Conservation (phyloP, 2,113 vertebrate species). For the Steatornis caripensis region DNA sequence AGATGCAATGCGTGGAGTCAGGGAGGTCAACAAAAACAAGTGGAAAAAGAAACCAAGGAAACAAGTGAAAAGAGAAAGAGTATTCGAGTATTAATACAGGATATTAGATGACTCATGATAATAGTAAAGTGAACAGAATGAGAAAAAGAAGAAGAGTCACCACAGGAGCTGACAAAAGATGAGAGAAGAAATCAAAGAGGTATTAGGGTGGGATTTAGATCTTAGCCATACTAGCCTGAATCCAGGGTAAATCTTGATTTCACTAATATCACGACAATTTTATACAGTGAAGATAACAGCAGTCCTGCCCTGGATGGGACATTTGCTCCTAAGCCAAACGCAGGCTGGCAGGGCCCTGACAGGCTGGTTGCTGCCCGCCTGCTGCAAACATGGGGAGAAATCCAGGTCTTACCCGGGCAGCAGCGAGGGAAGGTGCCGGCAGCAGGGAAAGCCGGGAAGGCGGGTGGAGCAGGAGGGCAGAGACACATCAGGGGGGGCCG, state of each 20-base stretch:
- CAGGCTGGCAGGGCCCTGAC: accelerated
- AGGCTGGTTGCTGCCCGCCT: accelerated
- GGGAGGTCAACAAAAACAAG: slow-evolving; percentile 32
- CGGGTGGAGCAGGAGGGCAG: background rate
- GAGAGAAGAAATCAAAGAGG: background rate
- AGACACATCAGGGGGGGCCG: background rate
- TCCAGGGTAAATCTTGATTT: background rate
- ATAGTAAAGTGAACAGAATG: background rate
- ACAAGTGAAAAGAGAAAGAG: slow-evolving; percentile 19
- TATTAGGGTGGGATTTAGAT: background rate
- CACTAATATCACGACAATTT: background rate
- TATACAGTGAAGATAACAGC: background rate
- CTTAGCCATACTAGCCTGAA: background rate
- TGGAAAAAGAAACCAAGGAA: background rate
- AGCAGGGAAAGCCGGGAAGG: background rate
- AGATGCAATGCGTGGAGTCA: slow-evolving; percentile 9
- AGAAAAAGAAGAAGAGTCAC: background rate
- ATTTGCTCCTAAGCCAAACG: accelerated
- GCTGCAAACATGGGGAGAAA: background rate
- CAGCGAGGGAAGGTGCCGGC: background rate
- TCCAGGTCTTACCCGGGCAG: background rate
- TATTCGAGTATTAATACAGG: background rate
- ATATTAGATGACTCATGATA: background rate
- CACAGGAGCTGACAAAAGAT: background rate
- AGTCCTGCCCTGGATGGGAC: background rate